These are phyloP conservation scores for Formicarius rufipectus DNA, from an alignment of 2,113 vertebrate species.

Conservation along the genomic window DNA sequence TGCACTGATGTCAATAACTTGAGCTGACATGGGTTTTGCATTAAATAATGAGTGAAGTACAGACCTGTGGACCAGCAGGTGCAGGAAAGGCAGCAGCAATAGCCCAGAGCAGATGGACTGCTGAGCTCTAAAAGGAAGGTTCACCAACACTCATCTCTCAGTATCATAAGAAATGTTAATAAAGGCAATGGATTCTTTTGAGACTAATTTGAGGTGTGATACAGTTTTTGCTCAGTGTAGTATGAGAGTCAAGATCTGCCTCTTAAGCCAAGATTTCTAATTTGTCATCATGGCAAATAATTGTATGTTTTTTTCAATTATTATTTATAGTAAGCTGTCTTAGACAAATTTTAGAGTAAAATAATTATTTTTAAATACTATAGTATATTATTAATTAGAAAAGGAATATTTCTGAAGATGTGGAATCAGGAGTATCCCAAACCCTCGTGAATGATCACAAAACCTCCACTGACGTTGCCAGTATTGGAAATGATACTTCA, in stretches of 20 bases:
- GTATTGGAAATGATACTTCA: background rate
- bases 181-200: background rate
- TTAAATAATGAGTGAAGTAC: background rate
- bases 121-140: background rate
- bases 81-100: background rate
- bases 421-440: background rate
- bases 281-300: background rate
- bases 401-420: background rate
- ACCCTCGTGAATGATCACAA: background rate
- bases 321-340: background rate
- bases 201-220: background rate
- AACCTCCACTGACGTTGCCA: background rate
- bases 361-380: background rate
- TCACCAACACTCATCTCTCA: background rate
- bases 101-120: background rate
- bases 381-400: background rate
- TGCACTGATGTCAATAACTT: background rate
- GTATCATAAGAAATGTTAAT: background rate
- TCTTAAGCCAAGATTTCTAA: background rate
- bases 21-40: background rate
- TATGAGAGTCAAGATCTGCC: background rate
- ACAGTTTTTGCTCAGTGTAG: background rate
- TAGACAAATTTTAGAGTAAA: background rate
- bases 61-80: background rate
- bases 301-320: background rate